A percentile compares a stretch with the other conserved stretches of the same genome.
Conservation (phyloP, 2,113 vertebrate genomes). For the Conger conger region DNA sequence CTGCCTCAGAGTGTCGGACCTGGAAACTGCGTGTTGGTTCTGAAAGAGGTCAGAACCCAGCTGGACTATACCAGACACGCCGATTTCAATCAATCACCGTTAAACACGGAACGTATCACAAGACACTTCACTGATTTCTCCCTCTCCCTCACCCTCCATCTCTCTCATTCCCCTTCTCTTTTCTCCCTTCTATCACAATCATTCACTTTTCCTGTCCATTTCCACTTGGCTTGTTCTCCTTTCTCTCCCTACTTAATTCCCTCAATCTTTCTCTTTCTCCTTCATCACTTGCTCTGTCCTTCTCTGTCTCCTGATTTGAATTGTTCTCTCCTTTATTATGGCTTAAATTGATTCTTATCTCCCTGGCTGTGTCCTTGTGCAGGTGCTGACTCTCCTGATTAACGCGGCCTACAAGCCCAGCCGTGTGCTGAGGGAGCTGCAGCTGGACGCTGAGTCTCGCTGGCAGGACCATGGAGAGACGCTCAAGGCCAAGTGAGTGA, state of each 20-base stretch:
- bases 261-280: not conserved
- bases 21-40: slow-evolving; percentile 94
- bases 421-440: slow-evolving; percentile 92
- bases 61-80: not conserved
- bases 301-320: not conserved
- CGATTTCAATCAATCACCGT: too few relatives aligned
- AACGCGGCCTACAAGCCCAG: slow-evolving; percentile 98
- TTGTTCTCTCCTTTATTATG: not conserved
- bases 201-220: not conserved
- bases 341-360: not conserved
- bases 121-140: not conserved
- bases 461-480: slow-evolving; percentile 79
- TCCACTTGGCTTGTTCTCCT: not conserved
- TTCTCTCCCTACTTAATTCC: not conserved
- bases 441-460: slow-evolving; percentile 88
- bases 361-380: not conserved
- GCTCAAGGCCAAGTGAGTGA: slow-evolving; percentile 79
- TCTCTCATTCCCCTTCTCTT: not conserved
- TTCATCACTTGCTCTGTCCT: not conserved
- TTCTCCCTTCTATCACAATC: not conserved
- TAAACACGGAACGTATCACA: too few relatives aligned
- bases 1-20: slow-evolving; percentile 94
- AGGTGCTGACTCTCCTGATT: slow-evolving; percentile 94
- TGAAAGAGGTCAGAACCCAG: slow-evolving; percentile 85
- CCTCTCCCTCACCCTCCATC: not conserved